These are phyloP conservation scores for Pipistrellus pipistrellus DNA, from an alignment of 2,797 vertebrate species.

Conservation along the genomic window DNA sequence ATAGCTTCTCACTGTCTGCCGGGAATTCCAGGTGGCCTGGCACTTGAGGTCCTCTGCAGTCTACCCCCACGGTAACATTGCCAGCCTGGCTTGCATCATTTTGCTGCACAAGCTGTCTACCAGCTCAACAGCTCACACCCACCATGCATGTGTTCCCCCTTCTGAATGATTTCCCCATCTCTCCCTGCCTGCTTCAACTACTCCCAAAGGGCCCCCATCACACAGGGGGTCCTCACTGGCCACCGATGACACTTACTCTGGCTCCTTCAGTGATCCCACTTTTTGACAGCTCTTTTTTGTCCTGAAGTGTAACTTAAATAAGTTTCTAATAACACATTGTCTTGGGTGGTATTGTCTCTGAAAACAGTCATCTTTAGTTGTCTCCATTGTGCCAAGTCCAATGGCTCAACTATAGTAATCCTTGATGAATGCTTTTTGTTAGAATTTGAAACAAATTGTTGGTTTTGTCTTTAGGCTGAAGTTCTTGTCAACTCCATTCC, in stretches of 20 bases:
- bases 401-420: neutral
- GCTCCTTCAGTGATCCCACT: neutral
- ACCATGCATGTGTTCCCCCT: neutral
- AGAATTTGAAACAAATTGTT: constrained; percentile 64
- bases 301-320: constrained; percentile 13
- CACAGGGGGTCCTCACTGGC: neutral
- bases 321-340: neutral
- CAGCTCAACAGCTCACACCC: neutral
- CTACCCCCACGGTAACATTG: neutral
- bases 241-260: neutral
- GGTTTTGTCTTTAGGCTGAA: constrained; percentile 87
- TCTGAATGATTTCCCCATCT: neutral
- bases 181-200: neutral
- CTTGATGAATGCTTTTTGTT: neutral
- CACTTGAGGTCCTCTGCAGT: neutral
- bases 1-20: neutral
- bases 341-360: constrained; percentile 13
- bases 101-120: neutral
- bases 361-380: neutral
- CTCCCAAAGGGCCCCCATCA: neutral
- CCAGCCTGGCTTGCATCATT: neutral
- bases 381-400: neutral
- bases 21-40: neutral
- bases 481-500: constrained; percentile 93
- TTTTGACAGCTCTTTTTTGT: neutral